These are phyloP conservation scores for Euthynnus affinis DNA, from an alignment of 2,797 vertebrate species.

Conservation along the genomic window DNA sequence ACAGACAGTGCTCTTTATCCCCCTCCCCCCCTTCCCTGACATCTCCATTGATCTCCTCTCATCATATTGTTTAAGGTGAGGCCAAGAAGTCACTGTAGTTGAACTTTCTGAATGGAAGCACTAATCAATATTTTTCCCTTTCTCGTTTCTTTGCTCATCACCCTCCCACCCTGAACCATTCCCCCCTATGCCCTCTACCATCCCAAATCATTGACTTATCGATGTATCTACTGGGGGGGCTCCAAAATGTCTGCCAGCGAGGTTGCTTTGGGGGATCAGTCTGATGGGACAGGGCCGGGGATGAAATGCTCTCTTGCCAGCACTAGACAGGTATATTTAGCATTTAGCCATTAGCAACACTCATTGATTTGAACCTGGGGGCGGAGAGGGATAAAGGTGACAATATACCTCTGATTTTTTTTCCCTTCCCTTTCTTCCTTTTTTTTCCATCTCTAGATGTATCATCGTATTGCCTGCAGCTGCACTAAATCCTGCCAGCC, in stretches of 20 bases:
- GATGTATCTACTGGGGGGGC: conserved; percentile 48
- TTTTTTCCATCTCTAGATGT: conserved; percentile 40
- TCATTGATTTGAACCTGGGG: conserved; percentile 69
- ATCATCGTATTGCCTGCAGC: conserved; percentile 61
- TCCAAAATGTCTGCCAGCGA: conserved; percentile 58
- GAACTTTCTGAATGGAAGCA: conserved; percentile 42
- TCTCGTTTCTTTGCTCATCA: conserved; percentile 34
- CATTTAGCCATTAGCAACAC: conserved; percentile 65
- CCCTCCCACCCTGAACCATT: conserved; percentile 28
- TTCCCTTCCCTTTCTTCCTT: background rate
- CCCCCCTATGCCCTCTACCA: conserved; percentile 32
- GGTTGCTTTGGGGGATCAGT: conserved; percentile 22
- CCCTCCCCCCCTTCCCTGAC: conserved; percentile 16
- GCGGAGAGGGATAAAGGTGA: conserved; percentile 57
- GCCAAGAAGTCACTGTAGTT: conserved; percentile 51
- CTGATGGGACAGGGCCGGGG: conserved; percentile 25
- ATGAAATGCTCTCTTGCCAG: conserved; percentile 48
- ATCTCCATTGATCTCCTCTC: conserved; percentile 56
- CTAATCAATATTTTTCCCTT: conserved; percentile 62
- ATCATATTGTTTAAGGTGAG: conserved; percentile 60
- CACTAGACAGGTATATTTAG: conserved; percentile 73
- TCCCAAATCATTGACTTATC: conserved; percentile 60
- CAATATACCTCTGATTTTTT: conserved; percentile 34
- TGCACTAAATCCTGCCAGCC: conserved; percentile 73
- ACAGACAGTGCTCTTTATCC: background rate